Evolutionary conservation across 2,113 vertebrate genomes (phyloP).

Genomic region (Gnathonemus longibarbis): DNA sequence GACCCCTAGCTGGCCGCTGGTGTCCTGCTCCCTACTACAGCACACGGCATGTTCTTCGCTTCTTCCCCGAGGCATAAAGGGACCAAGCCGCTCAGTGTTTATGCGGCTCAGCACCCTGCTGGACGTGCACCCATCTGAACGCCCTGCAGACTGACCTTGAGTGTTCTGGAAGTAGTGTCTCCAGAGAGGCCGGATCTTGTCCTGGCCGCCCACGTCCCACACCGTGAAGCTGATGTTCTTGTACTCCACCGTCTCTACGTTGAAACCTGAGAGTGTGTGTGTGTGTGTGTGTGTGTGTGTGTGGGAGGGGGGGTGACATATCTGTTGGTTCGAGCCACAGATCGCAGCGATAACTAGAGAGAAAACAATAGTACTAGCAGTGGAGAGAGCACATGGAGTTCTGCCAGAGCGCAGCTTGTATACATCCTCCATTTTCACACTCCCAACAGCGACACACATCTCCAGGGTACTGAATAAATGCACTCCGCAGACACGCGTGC

Average conservation of each 20-base stretch:
- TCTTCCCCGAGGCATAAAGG: background rate
- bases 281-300: background rate
- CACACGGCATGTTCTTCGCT: background rate
- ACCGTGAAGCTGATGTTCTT: constrained; percentile 99
- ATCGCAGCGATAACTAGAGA: background rate
- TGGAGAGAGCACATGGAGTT: background rate
- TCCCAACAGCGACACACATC: background rate
- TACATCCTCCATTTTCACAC: background rate
- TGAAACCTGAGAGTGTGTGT: constrained; percentile 69
- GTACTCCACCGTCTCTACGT: constrained; percentile 95
- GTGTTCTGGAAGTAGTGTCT: constrained; percentile 98
- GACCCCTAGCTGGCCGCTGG: background rate
- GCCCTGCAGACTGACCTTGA: constrained; percentile 65
- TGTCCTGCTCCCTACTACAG: background rate
- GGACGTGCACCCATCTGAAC: background rate
- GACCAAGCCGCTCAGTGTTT: background rate
- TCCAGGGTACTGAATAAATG: background rate
- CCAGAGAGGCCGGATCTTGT: constrained; percentile 97
- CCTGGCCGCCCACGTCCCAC: constrained; percentile 96
- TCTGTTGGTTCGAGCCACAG: background rate
- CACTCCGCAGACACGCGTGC: background rate
- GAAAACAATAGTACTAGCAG: background rate
- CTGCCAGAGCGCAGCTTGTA: background rate
- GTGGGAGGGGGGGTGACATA: background rate
- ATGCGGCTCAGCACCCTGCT: background rate